Evolutionary conservation across 2,113 vertebrate species (phyloP), one percentile per base, ranked within the genome.

Genomic region (Poeciliopsis retropinna): DNA sequence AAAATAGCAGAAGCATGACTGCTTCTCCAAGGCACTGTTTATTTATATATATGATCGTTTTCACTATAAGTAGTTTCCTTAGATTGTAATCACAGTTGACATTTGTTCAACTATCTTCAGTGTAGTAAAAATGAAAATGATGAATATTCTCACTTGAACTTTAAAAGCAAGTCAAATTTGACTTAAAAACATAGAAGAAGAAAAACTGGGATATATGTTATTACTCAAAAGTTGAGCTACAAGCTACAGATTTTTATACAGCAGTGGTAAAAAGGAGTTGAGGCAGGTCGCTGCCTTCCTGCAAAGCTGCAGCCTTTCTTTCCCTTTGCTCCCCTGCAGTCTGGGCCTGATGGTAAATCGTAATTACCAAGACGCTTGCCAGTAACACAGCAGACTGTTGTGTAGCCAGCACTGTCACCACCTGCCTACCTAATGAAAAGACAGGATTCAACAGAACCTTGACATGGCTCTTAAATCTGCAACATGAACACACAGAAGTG

Each of bases 361-460:
- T 85, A 90, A 91, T 89, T 89, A 92, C n/a, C 27, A 85, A 60
- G 63, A 79, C 6, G 72, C 54, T 84, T 90, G 85, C 80, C 90
- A 88, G 83, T 75, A 79, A 88, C 72, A 81, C 47, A n/a, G 67
- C 51, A 75, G 68, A 77, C 75, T 85, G 77, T 70, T 87, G 66
- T 80, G 74, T 3, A 82, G 75, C 65, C 82, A 74, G 73, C 84
- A 90, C 74, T 89, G 89, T 91, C 87, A 84, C 82, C 90, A 90
- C 92, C 83, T 88, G 83, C 54, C 85, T 88, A 80, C 60, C 85
- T 87, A 77, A 88, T 84, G 83, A 88, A 85, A 80, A 75, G 90
- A 75, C 90, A 92, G 87, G 92, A 88, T 51, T 86, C 57, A 85
- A 93, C 92, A 91, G 83, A 81, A 68, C 79, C 85, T 79, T n/a